Base-by-base conservation (phyloP, 2,797 vertebrate genomes). In the Peromyscus nudipes region DNA sequence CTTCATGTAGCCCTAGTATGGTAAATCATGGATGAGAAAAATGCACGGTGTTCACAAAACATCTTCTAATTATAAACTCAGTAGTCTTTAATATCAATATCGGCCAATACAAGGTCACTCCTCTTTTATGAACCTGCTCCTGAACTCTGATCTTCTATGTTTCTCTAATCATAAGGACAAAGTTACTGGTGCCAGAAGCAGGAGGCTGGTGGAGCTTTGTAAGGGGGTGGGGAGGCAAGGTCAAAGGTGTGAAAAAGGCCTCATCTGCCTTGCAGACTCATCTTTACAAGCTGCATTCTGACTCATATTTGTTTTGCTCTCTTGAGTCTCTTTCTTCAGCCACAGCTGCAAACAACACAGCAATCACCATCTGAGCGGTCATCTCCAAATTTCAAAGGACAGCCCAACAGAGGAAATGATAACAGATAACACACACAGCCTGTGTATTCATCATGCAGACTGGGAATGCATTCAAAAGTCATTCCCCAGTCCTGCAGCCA, bases 311-410 rank as follows among this genome's bases (percentile, higher is more conserved):
- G 93, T 95, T 62, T 83, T 95, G 69, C 37, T 96, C 79, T 69
- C 57, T 91, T 83, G n/a, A 85, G 92, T 94, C 62, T 49, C 91
- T 92, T 94, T 91, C 92, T 97, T 93, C 65, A 96, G 92, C 86
- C 92, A 92, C 96, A 97, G 96, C 92, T 97, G 95, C 82, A 89
- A 65, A 89, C 27, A 92, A 49, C 79, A 88, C 92, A 97, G 62
- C 93, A 96, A 92, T 96, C 96, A 92, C 64, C 91, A 97, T 96
- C 96, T 96, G 89, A 94, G 34, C 75, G 95, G 94, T 97, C 96
- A 95, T 97, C 67, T 81, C 64, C 92, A 95, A 96, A 96, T 97
- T 94, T 91, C 64, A 43, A 96, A 97, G 91, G 88, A 92, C 64
- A 94, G 37, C 7, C 27, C n/a, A 91, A 90, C 43, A 65, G 92